phyloP scores from a whole-genome alignment of 1,140 invertebrate species.

The Teleogryllus occipitalis region DNA sequence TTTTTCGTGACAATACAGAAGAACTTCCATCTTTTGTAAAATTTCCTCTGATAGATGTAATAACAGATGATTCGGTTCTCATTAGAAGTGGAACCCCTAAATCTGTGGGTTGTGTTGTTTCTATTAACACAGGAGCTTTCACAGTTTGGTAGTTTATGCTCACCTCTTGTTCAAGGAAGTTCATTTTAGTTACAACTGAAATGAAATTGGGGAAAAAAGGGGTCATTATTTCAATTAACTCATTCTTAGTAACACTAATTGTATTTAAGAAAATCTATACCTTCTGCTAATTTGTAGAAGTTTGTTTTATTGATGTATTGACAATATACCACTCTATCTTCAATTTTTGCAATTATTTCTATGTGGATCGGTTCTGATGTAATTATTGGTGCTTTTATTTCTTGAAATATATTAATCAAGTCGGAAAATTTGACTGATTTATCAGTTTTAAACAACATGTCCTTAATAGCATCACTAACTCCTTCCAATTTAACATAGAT shows the following conservation, averaged over 20 bases:
- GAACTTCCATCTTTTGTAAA: slow-evolving; percentile 38
- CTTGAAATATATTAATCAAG: not conserved
- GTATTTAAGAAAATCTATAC: slow-evolving; percentile 24
- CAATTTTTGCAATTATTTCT: slow-evolving; percentile 7
- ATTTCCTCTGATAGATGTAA: slow-evolving; percentile 46
- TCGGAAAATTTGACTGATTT: not conserved
- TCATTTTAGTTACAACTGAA: slow-evolving; percentile 34
- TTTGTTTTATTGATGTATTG: slow-evolving; percentile 9
- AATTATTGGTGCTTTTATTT: not conserved
- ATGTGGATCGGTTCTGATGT: not conserved
- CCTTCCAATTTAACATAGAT: slow-evolving; percentile 50
- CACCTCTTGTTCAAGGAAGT: slow-evolving; percentile 41
- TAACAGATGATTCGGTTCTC: slow-evolving; percentile 39
- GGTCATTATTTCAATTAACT: no score
- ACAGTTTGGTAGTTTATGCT: slow-evolving; percentile 44
- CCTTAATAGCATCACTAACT: slow-evolving; percentile 30
- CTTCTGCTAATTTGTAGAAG: not conserved
- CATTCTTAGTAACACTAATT: not conserved
- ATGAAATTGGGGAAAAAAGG: slow-evolving; percentile 25
- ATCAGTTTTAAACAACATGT: slow-evolving; percentile 28
- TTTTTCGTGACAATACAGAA: slow-evolving; percentile 38
- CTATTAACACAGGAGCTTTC: slow-evolving; percentile 39
- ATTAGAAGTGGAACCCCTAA: slow-evolving; percentile 45
- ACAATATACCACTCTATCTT: not conserved
- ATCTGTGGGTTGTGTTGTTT: slow-evolving; percentile 41